These are phyloP conservation scores for Okapia johnstoni DNA, from an alignment of 2,113 vertebrate genomes.

Conservation along the genomic window DNA sequence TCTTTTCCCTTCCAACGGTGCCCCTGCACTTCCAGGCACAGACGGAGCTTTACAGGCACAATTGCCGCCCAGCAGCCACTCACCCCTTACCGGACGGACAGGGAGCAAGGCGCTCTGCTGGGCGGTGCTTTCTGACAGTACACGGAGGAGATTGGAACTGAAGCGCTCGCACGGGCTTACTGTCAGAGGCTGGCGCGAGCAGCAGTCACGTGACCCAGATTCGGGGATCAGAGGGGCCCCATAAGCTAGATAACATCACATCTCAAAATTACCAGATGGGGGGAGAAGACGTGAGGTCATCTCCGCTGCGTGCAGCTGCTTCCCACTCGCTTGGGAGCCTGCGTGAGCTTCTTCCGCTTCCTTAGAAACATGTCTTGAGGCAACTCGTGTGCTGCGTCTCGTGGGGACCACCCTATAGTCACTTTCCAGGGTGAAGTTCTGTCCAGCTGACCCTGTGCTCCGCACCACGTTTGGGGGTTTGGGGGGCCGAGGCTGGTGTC, in stretches of 20 bases:
- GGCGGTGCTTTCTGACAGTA: not conserved
- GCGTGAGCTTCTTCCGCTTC: not conserved
- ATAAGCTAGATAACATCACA: not conserved
- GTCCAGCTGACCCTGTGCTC: not conserved
- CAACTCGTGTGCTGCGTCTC: not conserved
- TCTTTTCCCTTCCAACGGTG: not conserved
- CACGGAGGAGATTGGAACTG: not conserved
- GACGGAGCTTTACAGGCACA: not conserved
- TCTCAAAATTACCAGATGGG: not conserved
- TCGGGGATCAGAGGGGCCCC: not conserved
- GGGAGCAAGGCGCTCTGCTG: not conserved
- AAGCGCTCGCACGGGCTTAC: not conserved
- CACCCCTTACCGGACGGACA: not conserved
- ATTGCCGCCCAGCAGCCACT: not conserved
- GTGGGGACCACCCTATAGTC: not conserved
- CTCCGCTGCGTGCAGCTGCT: not conserved
- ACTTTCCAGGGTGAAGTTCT: constrained; percentile 6
- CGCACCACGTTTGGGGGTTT: not conserved
- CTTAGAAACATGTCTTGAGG: not conserved
- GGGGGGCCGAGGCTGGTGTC: not conserved
- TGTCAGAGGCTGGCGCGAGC: not conserved
- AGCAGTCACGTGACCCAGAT: not conserved
- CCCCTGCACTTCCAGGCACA: not conserved
- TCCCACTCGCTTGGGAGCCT: not conserved
- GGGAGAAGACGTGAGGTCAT: not conserved